phyloP scores from a whole-genome alignment of 2,888 invertebrate species.

The Watsonalla cultraria region DNA sequence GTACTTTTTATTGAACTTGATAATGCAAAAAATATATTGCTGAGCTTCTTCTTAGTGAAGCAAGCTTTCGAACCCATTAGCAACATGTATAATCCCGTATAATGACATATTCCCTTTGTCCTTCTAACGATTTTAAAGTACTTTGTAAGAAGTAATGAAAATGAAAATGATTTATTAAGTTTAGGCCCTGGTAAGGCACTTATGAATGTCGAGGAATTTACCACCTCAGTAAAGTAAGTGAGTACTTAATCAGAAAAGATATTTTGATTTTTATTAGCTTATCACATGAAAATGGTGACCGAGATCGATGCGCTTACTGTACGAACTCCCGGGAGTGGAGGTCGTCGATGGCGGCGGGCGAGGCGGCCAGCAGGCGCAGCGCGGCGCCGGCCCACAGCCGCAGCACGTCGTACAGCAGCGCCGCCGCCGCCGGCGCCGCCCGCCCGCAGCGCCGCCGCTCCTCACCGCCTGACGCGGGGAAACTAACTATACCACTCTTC shows the following conservation, averaged over 20 bases:
- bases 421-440: slow-evolving; percentile 34
- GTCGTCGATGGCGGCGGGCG: slow-evolving; percentile 44
- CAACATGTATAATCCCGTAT: not conserved
- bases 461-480: not conserved
- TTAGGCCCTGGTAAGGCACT: no score
- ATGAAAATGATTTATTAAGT: no score
- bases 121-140: no score
- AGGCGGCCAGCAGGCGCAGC: slow-evolving; percentile 26
- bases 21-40: no score
- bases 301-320: slow-evolving; percentile 23
- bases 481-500: no score
- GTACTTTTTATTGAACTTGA: no score
- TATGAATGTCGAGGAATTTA: no score
- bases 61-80: not conserved
- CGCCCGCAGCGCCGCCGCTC: slow-evolving; percentile 8
- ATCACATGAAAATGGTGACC: not conserved
- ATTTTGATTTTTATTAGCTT: no score
- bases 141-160: no score
- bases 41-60: not conserved
- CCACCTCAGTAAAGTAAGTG: no score
- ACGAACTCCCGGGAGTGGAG: slow-evolving; percentile 41
- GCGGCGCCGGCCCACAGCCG: slow-evolving; percentile 51
- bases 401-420: slow-evolving; percentile 57
- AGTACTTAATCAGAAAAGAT: no score
- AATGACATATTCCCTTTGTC: not conserved